phyloP scores from a whole-genome alignment of 2,113 vertebrate species.

The Eretmochelys imbricata region DNA sequence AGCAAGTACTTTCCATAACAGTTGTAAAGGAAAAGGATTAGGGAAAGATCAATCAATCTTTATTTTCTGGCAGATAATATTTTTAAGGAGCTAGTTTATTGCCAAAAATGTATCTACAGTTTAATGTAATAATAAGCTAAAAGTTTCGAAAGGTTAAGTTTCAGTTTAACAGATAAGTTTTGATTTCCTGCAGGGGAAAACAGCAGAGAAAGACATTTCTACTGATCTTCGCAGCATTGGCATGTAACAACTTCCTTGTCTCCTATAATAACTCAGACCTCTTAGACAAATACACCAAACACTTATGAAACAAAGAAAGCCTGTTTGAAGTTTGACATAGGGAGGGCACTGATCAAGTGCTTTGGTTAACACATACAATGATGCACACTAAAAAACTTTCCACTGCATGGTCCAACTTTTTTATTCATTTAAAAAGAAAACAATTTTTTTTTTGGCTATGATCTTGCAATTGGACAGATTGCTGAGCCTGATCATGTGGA shows the following conservation, averaged over 20 bases:
- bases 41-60: no score
- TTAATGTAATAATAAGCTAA: neutral
- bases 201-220: accelerated
- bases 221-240: neutral
- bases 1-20: no score
- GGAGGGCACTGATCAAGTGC: neutral
- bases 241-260: conserved; percentile 4
- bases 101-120: neutral
- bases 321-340: neutral
- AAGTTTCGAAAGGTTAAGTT: neutral
- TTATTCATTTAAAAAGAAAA: accelerated
- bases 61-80: no score
- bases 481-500: neutral
- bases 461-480: neutral
- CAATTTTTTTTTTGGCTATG: neutral
- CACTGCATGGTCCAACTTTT: accelerated
- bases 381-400: neutral
- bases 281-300: neutral
- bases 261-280: conserved; percentile 13
- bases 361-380: neutral
- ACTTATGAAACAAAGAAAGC: conserved; percentile 10
- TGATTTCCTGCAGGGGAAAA: neutral
- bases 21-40: no score
- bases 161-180: neutral
- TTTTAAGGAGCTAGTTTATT: no score